These are phyloP conservation scores for Littorina saxatilis DNA, from an alignment of 1,140 invertebrate species.

Conservation along the genomic window DNA sequence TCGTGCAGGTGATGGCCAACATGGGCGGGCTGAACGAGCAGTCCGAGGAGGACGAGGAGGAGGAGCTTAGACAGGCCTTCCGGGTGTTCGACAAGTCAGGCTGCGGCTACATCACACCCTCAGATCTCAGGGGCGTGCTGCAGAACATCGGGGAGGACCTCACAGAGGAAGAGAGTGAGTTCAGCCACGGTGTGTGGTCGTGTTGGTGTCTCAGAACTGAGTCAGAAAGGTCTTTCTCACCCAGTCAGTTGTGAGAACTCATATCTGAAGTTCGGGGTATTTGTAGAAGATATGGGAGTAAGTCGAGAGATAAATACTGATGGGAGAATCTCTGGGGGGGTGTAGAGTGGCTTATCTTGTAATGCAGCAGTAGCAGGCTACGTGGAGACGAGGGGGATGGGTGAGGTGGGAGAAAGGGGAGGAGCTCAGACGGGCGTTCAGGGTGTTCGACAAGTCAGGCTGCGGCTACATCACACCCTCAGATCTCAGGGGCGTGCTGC, in stretches of 20 bases:
- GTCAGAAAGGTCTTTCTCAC: too few relatives aligned
- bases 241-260: too few relatives aligned
- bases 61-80: constrained; percentile 76
- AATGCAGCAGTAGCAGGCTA: too few relatives aligned
- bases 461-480: constrained; percentile 80
- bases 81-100: constrained; percentile 72
- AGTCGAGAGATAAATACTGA: neutral
- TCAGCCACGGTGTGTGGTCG: too few relatives aligned
- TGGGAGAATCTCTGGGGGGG: neutral
- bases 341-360: too few relatives aligned
- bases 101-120: constrained; percentile 79
- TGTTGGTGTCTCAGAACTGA: too few relatives aligned
- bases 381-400: neutral
- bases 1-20: constrained; percentile 92
- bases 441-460: constrained; percentile 71
- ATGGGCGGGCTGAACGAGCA: constrained; percentile 80
- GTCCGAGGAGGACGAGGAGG: constrained; percentile 86
- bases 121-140: constrained; percentile 96
- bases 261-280: too few relatives aligned
- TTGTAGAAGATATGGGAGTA: too few relatives aligned
- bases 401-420: constrained; percentile 88
- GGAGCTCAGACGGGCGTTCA: constrained; percentile 70
- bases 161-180: constrained; percentile 92
- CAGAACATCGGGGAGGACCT: constrained; percentile 99
- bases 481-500: constrained; percentile 97